Evolutionary conservation across 2,888 invertebrate genomes (phyloP).

Genomic region (Phengaris alcon): DNA sequence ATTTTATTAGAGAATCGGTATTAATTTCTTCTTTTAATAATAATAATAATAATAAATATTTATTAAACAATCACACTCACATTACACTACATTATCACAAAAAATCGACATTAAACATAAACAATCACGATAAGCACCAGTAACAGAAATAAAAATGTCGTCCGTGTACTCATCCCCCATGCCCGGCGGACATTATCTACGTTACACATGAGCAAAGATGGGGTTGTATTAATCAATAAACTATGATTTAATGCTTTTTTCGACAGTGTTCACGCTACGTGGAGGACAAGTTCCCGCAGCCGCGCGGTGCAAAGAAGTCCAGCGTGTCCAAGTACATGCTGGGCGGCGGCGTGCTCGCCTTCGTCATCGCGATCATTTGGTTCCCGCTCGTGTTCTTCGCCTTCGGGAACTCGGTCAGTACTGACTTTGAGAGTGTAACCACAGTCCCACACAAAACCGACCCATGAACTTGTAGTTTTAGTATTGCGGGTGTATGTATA

Average conservation of each 20-base stretch:
- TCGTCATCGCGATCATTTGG: slow-evolving; percentile 97
- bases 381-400: slow-evolving; percentile 98
- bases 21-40: too few species aligned
- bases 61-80: too few species aligned
- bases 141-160: too few species aligned
- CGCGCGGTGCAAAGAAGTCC: slow-evolving; percentile 91
- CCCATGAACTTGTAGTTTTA: background rate
- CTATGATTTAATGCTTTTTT: background rate
- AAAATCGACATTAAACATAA: too few species aligned
- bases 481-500: background rate
- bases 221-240: too few species aligned
- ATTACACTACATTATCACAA: too few species aligned
- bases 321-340: slow-evolving; percentile 91
- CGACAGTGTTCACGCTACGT: slow-evolving; percentile 88
- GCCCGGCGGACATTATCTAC: too few species aligned
- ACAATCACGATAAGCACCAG: too few species aligned
- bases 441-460: background rate
- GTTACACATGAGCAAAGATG: too few species aligned
- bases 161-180: too few species aligned
- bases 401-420: slow-evolving; percentile 89
- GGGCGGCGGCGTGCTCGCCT: slow-evolving; percentile 91
- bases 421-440: background rate
- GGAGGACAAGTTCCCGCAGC: slow-evolving; percentile 94
- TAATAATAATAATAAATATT: too few species aligned
- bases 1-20: too few species aligned